Evolutionary conservation across 2,113 vertebrate genomes (phyloP).

Genomic region (Sminthopsis crassicaudata): DNA sequence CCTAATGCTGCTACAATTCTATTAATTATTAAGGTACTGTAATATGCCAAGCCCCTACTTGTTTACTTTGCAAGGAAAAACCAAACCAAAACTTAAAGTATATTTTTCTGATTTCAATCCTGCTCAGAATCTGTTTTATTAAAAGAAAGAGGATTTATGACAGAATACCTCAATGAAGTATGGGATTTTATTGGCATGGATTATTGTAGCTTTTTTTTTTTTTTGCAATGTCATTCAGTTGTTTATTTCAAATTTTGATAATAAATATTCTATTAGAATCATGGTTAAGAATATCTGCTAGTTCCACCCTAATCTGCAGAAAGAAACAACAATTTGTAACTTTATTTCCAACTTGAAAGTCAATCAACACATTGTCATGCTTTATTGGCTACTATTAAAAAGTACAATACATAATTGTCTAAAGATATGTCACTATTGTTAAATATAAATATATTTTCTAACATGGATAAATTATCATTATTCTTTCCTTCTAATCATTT

Average conservation of each 20-base stretch:
- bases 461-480: not conserved
- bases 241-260: not conserved
- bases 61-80: not conserved
- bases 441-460: not conserved
- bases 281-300: not conserved
- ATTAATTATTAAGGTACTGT: not conserved
- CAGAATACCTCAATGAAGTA: not conserved
- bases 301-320: not conserved
- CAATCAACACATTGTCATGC: not conserved
- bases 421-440: not conserved
- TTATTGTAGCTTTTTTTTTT: not conserved
- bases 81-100: not conserved
- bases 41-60: not conserved
- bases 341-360: not conserved
- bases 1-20: not conserved
- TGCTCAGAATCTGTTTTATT: not conserved
- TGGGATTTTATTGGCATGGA: not conserved
- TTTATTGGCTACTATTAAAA: not conserved
- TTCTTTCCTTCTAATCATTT: constrained; percentile 28
- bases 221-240: not conserved
- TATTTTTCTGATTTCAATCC: not conserved
- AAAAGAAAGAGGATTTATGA: not conserved
- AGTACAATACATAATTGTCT: not conserved
- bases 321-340: not conserved
- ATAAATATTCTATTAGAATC: not conserved